Evolutionary conservation across 2,113 vertebrate genomes (phyloP).

Genomic region (Halcyon senegalensis): DNA sequence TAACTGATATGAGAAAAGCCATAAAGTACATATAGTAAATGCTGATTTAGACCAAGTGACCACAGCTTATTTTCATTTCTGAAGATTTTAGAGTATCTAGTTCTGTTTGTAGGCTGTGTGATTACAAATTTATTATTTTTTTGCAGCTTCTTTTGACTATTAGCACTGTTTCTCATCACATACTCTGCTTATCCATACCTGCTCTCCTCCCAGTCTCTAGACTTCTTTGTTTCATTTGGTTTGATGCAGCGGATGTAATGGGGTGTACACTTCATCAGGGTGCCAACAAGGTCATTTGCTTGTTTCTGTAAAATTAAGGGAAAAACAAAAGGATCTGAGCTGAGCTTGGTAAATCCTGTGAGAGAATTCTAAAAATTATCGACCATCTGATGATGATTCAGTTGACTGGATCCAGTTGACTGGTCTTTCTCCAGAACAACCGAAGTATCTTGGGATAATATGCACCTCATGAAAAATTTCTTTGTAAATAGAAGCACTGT

Average conservation of each 20-base stretch:
- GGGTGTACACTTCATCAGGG: slow-evolving; percentile 96
- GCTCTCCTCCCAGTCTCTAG: slow-evolving; percentile 96
- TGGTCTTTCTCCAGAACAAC: background rate
- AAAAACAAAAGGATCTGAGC: background rate
- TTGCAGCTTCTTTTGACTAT: background rate
- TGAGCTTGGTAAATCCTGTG: background rate
- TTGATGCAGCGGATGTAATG: slow-evolving; percentile 99
- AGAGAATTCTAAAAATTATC: background rate
- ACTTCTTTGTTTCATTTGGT: slow-evolving; percentile 97
- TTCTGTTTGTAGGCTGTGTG: background rate
- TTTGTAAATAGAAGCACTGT: background rate
- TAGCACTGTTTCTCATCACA: background rate
- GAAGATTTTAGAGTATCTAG: background rate
- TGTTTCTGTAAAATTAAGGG: slow-evolving; percentile 85
- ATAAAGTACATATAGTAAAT: background rate
- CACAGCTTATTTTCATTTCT: background rate
- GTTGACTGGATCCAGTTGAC: background rate
- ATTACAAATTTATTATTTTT: background rate
- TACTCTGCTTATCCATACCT: slow-evolving; percentile 73
- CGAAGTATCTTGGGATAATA: background rate
- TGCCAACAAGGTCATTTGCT: slow-evolving; percentile 96
- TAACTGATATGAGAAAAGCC: background rate
- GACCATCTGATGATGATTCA: background rate
- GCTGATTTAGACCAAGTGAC: background rate
- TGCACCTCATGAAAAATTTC: background rate